These are phyloP conservation scores for Brachyistius frenatus DNA, from an alignment of 2,113 vertebrate species.

Conservation along the genomic window DNA sequence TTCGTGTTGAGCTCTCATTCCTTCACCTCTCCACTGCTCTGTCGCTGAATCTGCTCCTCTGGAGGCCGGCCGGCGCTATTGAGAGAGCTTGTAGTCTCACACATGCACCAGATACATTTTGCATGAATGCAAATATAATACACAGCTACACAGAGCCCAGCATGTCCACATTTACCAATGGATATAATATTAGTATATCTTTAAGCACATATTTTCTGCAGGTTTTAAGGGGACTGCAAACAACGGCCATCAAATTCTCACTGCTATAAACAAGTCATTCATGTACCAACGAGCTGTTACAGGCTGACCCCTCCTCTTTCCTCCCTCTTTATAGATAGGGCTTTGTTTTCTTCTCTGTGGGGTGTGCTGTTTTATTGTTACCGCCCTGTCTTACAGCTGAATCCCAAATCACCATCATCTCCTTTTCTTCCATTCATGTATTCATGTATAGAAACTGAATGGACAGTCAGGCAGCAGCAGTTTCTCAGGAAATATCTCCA, in stretches of 20 bases:
- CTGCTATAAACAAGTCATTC: neutral
- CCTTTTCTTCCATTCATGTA: too few relatives aligned
- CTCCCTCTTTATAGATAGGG: neutral
- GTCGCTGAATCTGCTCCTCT: conserved; percentile 21
- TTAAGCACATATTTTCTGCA: too few relatives aligned
- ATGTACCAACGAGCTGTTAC: neutral
- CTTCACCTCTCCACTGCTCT: conserved; percentile 22
- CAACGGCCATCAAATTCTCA: neutral
- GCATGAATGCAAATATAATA: neutral
- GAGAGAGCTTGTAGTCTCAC: neutral
- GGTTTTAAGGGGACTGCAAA: neutral
- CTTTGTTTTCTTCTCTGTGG: conserved; percentile 38
- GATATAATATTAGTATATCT: neutral
- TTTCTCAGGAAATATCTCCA: too few relatives aligned
- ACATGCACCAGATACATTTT: neutral
- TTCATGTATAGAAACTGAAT: too few relatives aligned
- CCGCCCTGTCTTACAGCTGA: neutral
- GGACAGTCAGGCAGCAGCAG: too few relatives aligned
- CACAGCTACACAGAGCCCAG: neutral
- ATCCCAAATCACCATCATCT: neutral
- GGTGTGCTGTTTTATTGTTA: neutral
- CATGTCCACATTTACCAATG: neutral
- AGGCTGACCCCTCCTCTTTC: neutral
- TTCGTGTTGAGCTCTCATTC: conserved; percentile 34
- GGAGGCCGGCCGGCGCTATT: neutral